Percentiles rank a stretch among this genome's conserved stretches.
Conservation (phyloP, 2,113 vertebrate species). For the Ophiodon elongatus region DNA sequence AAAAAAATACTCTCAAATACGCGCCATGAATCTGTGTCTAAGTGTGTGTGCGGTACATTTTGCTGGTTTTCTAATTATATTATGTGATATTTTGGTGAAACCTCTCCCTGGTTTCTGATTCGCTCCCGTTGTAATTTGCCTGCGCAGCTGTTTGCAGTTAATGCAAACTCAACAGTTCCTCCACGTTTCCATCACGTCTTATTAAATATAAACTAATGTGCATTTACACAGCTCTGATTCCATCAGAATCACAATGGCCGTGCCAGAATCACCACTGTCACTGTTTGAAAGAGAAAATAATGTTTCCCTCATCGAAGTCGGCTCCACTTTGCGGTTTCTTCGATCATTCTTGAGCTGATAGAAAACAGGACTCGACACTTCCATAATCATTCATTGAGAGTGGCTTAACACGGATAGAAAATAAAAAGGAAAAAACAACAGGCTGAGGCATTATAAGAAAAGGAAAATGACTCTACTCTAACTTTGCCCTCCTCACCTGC, state of each 20-base stretch:
- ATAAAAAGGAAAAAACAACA: no score
- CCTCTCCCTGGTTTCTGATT: neutral
- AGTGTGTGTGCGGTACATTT: neutral
- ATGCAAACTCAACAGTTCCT: slow-evolving; percentile 5
- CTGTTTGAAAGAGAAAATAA: neutral
- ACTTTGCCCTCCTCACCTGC: no score
- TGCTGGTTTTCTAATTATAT: neutral
- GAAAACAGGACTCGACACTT: neutral
- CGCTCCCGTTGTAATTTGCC: neutral
- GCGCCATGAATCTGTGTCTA: neutral
- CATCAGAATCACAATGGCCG: neutral
- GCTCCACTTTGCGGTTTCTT: neutral
- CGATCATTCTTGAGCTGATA: neutral
- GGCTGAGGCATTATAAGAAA: no score
- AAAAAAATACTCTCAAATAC: neutral
- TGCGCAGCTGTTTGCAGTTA: neutral
- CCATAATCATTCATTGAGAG: neutral
- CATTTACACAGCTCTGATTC: neutral
- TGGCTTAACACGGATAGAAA: neutral
- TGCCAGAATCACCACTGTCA: neutral
- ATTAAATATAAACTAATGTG: neutral
- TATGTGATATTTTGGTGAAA: neutral
- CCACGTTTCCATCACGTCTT: neutral
- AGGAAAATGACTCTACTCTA: no score
- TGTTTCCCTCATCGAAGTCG: neutral